Conservation (phyloP, 2,888 invertebrate genomes). For the Phorcus lineatus region DNA sequence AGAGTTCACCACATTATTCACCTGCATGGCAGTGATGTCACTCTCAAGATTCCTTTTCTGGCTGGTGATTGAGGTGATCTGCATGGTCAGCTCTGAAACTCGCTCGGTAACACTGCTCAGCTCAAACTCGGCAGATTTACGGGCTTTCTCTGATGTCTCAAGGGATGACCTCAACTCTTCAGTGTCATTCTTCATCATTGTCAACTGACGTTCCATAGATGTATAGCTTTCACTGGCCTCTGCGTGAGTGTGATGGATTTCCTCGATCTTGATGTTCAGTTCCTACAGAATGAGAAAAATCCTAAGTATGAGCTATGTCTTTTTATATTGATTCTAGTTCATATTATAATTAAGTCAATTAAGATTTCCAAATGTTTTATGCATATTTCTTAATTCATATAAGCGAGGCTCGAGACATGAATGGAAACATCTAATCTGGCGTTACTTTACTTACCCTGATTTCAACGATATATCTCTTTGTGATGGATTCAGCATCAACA, state of each 20-base stretch:
- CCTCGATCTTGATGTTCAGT: slow-evolving; percentile 95
- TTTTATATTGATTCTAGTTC: no score
- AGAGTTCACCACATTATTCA: slow-evolving; percentile 73
- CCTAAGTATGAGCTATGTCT: no score
- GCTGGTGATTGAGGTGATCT: slow-evolving; percentile 93
- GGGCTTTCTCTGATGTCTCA: slow-evolving; percentile 94
- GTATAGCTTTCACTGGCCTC: slow-evolving; percentile 98
- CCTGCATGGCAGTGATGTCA: slow-evolving; percentile 97
- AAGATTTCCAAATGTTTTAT: no score
- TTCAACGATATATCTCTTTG: slow-evolving; percentile 98
- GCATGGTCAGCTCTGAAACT: slow-evolving; percentile 95
- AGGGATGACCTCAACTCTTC: slow-evolving; percentile 97
- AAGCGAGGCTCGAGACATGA: neutral
- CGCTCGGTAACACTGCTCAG: slow-evolving; percentile 98
- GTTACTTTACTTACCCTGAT: slow-evolving; percentile 81
- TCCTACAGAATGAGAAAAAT: slow-evolving; percentile 73
- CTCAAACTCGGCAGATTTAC: slow-evolving; percentile 98
- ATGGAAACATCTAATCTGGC: neutral
- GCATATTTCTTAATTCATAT: neutral
- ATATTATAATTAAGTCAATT: no score
- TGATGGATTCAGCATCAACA: slow-evolving; percentile 98
- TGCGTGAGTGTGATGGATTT: slow-evolving; percentile 97
- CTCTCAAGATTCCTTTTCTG: slow-evolving; percentile 99
- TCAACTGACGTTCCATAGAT: slow-evolving; percentile 97
- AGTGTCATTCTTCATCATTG: slow-evolving; percentile 97